Evolutionary conservation across 2,797 vertebrate genomes (phyloP), one percentile per base, ranked within the genome.

Genomic region (Sparus aurata): DNA sequence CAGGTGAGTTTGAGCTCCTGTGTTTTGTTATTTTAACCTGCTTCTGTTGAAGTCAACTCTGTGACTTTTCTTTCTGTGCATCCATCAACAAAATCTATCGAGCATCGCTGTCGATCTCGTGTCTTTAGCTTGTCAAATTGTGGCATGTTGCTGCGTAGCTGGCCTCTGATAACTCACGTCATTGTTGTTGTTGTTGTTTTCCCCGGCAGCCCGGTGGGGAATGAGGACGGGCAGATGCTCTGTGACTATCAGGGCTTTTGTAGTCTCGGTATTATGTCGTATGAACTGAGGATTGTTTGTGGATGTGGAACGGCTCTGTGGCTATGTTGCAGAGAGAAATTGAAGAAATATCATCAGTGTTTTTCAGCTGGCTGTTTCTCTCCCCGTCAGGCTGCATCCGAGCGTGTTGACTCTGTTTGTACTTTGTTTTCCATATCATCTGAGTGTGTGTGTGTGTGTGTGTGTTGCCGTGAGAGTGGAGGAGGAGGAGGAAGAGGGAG

Each of bases 1-100:
- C 95, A 89, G 98, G 98, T 99, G 85, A 96, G 97, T 95, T 0
- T 50, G 23, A 47, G 46, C 13, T 27, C 20, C 50, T n/a, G 11
- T 27, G 18, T 41, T 22, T 53, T 7, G 5, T 50, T 58, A 20
- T 54, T 47, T 55, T 8, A 54, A 6, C 1, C 10, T 1, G 25
- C 30, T 49, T 30, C 11, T 23, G 22, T 49, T 41, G 5, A 4
- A 20, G 52, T 12, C 34, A 2, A 13, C 54, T 61, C n/a, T 65
- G 57, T 22, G 34, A 47, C 6, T 3, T 11, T 45, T 13, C 45
- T 41, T 43, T 2, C n/a, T 18, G 11, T 22, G 10, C 53, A 23
- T 50, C 11, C 25, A 22, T 38, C 20, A 55, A 62, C n/a, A 58
- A 22, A 18, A 60, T 0, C 11, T 20, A 3, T 41, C 18, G 43